These are phyloP conservation scores for Andricus quercusramuli DNA, from an alignment of 2,888 invertebrate species.

Conservation along the genomic window DNA sequence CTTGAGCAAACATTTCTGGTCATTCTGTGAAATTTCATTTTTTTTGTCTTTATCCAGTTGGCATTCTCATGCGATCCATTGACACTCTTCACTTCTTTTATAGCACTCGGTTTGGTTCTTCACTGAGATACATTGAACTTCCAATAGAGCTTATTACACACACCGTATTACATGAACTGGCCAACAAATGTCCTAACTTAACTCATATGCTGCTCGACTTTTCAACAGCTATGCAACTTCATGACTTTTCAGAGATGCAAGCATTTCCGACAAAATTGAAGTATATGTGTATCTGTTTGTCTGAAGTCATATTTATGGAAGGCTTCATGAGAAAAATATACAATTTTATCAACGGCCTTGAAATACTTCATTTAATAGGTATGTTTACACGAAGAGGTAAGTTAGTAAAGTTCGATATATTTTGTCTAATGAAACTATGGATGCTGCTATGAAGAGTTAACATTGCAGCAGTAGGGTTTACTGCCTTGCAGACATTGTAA, in stretches of 20 bases:
- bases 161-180: constrained; percentile 96
- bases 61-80: not conserved
- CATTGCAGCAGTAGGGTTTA: too few species aligned
- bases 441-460: too few species aligned
- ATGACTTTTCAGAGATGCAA: constrained; percentile 99
- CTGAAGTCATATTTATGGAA: constrained; percentile 99
- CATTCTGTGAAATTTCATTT: too few species aligned
- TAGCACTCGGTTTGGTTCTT: constrained; percentile 91
- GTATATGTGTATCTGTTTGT: constrained; percentile 97
- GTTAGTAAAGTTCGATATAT: too few species aligned
- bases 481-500: too few species aligned
- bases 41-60: too few species aligned
- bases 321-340: constrained; percentile 99
- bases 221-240: constrained; percentile 99
- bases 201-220: constrained; percentile 98
- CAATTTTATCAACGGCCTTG: constrained; percentile 98
- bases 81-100: not conserved
- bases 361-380: constrained; percentile 98
- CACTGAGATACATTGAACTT: constrained; percentile 93
- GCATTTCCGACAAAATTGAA: constrained; percentile 98
- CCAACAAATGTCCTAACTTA: constrained; percentile 96
- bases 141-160: constrained; percentile 98
- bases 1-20: too few species aligned
- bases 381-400: constrained; percentile 47
- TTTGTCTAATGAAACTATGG: not conserved